phyloP scores from a whole-genome alignment of 1,140 invertebrate genomes.

The Diorhabda sublineata region DNA sequence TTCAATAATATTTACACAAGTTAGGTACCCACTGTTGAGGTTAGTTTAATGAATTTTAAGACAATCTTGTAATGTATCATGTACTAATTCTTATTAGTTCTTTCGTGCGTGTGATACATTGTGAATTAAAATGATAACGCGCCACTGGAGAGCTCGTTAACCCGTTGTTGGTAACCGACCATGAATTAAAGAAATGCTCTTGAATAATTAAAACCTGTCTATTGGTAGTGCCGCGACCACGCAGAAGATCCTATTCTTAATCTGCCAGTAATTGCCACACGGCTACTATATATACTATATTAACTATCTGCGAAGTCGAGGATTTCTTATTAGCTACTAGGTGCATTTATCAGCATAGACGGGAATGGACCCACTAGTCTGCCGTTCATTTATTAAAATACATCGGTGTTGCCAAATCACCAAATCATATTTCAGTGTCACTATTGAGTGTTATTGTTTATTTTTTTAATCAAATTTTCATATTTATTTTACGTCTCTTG shows the following conservation, averaged over 20 bases:
- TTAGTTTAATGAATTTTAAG: too few relatives aligned
- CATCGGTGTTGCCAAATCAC: background rate
- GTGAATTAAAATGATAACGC: background rate
- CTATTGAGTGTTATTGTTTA: too few relatives aligned
- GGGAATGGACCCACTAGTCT: background rate
- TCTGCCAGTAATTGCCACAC: slow-evolving; percentile 11
- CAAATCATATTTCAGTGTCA: too few relatives aligned
- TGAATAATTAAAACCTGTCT: slow-evolving; percentile 21
- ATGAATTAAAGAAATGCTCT: slow-evolving; percentile 20
- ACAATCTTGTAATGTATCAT: too few relatives aligned
- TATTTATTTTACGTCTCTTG: too few relatives aligned
- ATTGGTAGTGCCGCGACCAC: background rate
- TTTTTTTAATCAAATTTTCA: too few relatives aligned
- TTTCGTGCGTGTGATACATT: too few relatives aligned
- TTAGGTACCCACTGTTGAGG: too few relatives aligned
- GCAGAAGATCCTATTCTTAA: slow-evolving; percentile 12
- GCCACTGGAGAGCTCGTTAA: slow-evolving; percentile 15
- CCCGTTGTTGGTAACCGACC: slow-evolving; percentile 9
- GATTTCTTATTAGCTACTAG: background rate
- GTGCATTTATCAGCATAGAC: background rate
- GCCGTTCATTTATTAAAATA: background rate
- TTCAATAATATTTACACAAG: too few relatives aligned
- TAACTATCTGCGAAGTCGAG: background rate
- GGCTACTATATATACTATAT: background rate
- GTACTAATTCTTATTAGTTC: too few relatives aligned